Base-by-base conservation (phyloP, 1,140 invertebrate genomes). In the Procambarus virginalis region DNA sequence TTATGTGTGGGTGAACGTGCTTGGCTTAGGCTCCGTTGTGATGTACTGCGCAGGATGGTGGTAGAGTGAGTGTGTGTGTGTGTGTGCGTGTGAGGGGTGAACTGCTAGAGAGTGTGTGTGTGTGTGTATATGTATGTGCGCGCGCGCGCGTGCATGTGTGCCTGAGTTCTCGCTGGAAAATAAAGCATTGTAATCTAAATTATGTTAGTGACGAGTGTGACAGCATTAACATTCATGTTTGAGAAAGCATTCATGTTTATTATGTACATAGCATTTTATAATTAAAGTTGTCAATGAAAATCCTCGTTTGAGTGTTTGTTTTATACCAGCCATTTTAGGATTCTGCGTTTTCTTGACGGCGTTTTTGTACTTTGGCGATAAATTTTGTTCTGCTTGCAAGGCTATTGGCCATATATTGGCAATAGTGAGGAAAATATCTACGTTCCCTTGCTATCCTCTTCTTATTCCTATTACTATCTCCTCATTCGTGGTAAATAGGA, bases 231-330 rank as follows among this genome's bases (percentile, higher is more conserved):
- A 5, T 34, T 34, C n/a, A 73, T 22, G n/a, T 73, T 73, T 73
- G 34, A 34, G 34, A 34, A 34, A 34, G 34, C 34, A 34, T 34
- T 34, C 34, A 73, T 22, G n/a, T 73, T 73, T 73, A 73, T 73
- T 73, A 34, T 73, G 68, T 73, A 73, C 6, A 73, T 73, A 73
- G 68, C 68, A 73, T 73, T 73, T 73, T 73, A 73, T 73, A 73
- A 73, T 73, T 73, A 73, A 73, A 73, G n/a, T 73, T 73, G 8
- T 73, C 22, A 3, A 73, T 73, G 51, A 9, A 34, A 34, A 34
- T 34, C 34, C 34, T 34, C 34, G 34, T 34, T 34, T 34, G 34
- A 34, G 34, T 34, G 34, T 34, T 34, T 34, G 34, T 34, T 34
- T n/a, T 34, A 34, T 34, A 34, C 34, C 34, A 34, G 34, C 34